Evolutionary conservation across 2,797 vertebrate species (phyloP).

Genomic region (Cephalopachus bancanus): DNA sequence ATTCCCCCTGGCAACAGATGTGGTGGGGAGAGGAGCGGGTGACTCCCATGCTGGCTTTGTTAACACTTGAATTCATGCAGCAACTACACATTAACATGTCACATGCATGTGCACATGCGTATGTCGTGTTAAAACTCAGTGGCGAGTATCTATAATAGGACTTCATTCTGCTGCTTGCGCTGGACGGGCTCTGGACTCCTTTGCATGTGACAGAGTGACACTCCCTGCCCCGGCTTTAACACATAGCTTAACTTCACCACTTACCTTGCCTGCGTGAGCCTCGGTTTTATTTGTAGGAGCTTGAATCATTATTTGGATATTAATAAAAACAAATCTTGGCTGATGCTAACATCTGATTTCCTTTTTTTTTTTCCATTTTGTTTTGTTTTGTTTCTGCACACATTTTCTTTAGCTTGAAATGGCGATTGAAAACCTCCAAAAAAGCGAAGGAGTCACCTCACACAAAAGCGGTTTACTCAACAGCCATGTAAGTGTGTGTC

Average conservation of each 20-base stretch:
- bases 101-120: neutral
- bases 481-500: constrained; percentile 98
- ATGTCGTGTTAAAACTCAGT: accelerated
- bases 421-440: constrained; percentile 99
- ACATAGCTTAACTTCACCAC: constrained; percentile 50
- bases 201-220: constrained; percentile 55
- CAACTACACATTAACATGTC: accelerated
- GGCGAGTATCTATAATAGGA: accelerated
- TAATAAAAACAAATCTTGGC: constrained; percentile 92
- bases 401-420: constrained; percentile 98
- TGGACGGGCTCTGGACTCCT: neutral
- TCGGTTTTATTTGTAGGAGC: constrained; percentile 88
- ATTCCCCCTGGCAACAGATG: neutral
- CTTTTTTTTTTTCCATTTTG: constrained; percentile 90
- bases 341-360: constrained; percentile 96
- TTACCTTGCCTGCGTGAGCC: constrained; percentile 73
- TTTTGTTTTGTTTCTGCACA: constrained; percentile 89
- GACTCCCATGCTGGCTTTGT: neutral
- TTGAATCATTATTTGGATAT: constrained; percentile 82
- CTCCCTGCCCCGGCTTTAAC: constrained; percentile 75
- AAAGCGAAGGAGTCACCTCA: constrained; percentile 99
- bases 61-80: neutral
- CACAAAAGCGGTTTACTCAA: constrained; percentile 99
- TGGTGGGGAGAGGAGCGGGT: neutral
- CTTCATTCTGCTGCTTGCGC: neutral